A percentile compares a stretch with the other conserved stretches of the same genome.
These are phyloP conservation scores for Protophormia terraenovae DNA, from an alignment of 2,888 invertebrate species.

Conservation along the genomic window DNA sequence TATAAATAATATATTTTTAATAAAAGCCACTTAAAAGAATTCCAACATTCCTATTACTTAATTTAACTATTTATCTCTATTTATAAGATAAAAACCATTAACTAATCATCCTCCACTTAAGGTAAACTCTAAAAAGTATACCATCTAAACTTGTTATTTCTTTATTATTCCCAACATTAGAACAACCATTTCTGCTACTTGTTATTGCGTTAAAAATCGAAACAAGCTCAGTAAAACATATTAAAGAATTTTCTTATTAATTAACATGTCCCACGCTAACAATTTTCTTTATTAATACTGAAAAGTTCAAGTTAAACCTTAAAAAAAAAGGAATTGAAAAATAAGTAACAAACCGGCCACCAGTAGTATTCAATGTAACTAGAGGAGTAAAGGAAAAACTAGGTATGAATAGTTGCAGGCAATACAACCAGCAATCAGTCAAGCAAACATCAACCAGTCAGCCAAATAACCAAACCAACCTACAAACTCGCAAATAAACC, in stretches of 20 bases:
- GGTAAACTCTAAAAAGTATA: not conserved
- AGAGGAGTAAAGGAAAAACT: not conserved
- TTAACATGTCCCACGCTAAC: slow-evolving; percentile 67
- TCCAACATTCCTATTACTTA: not conserved
- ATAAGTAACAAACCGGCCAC: slow-evolving; percentile 10
- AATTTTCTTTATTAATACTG: slow-evolving; percentile 53
- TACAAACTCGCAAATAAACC: slow-evolving; percentile 46
- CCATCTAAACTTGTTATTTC: not conserved
- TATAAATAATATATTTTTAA: not conserved
- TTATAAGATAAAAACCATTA: not conserved
- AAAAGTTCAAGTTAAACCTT: slow-evolving; percentile 33
- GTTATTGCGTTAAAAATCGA: not conserved
- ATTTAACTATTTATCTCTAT: too few relatives aligned
- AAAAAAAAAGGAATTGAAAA: slow-evolving; percentile 31
- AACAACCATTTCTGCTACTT: not conserved
- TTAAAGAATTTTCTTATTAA: slow-evolving; percentile 55
- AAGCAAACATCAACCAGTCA: slow-evolving; percentile 37
- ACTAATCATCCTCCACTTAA: not conserved
- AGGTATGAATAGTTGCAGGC: slow-evolving; percentile 30
- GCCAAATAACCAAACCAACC: slow-evolving; percentile 18
- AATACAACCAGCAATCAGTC: slow-evolving; percentile 54
- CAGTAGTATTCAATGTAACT: not conserved
- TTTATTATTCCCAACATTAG: not conserved
- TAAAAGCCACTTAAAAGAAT: not conserved
- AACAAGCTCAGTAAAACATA: not conserved